Percentiles rank a stretch among this genome's conserved stretches.
phyloP scores from a whole-genome alignment of 2,888 invertebrate genomes.

The Microctonus hyperodae region DNA sequence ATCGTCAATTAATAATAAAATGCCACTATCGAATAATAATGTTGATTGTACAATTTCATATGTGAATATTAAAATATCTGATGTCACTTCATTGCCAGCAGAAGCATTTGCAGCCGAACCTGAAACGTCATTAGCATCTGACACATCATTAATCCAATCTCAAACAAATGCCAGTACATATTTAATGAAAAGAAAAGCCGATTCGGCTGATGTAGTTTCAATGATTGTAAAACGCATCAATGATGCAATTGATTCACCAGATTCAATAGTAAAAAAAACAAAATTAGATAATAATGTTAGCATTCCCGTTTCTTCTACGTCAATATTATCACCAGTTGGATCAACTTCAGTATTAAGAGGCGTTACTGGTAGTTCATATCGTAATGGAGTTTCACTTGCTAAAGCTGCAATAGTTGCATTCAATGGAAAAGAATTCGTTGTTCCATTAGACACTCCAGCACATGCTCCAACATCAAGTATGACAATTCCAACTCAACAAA shows the following conservation, averaged over 20 bases:
- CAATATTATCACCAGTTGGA: neutral
- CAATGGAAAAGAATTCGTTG: constrained; percentile 15
- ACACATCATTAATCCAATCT: neutral
- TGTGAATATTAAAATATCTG: constrained; percentile 50
- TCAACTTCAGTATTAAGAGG: neutral
- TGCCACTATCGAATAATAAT: neutral
- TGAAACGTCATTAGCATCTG: constrained; percentile 16
- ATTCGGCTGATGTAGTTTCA: neutral
- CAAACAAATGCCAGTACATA: neutral
- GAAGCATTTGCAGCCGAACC: constrained; percentile 46
- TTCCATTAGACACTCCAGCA: neutral
- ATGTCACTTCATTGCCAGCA: constrained; percentile 50
- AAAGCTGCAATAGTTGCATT: constrained; percentile 11
- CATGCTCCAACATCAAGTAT: neutral
- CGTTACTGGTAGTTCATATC: neutral
- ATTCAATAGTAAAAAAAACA: neutral
- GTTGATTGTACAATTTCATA: constrained; percentile 19
- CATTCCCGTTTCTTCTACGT: neutral
- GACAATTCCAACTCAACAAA: neutral
- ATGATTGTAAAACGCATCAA: constrained; percentile 10
- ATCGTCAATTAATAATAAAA: neutral
- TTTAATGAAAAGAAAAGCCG: constrained; percentile 16
- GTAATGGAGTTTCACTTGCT: neutral
- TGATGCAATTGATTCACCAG: constrained; percentile 13
- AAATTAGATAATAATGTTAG: neutral